A percentile compares a stretch with the other conserved stretches of the same genome.
phyloP scores from a whole-genome alignment of 1,140 invertebrate species.

The Drosophila pectinifera region DNA sequence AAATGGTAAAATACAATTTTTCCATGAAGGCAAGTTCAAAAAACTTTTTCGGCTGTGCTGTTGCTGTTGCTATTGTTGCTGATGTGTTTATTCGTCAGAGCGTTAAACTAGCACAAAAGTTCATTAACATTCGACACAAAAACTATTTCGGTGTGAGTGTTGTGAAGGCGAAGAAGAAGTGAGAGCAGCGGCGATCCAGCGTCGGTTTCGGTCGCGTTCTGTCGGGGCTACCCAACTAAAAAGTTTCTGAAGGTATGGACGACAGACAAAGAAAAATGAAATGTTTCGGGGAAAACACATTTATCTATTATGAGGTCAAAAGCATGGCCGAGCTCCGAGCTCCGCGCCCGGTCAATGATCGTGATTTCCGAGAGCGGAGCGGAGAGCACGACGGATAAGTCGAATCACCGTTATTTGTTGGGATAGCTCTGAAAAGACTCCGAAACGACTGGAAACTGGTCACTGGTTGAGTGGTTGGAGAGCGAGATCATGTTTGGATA shows the following conservation, averaged over 20 bases:
- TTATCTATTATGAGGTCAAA: constrained; percentile 66
- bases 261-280: constrained; percentile 10
- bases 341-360: constrained; percentile 66
- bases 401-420: constrained; percentile 74
- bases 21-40: constrained; percentile 64
- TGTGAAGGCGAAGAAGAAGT: constrained; percentile 31
- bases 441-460: constrained; percentile 64
- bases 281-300: constrained; percentile 36
- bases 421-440: constrained; percentile 77
- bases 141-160: constrained; percentile 68
- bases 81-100: constrained; percentile 48
- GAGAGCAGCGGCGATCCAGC: constrained; percentile 12
- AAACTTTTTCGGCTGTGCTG: constrained; percentile 63
- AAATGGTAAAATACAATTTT: constrained; percentile 44
- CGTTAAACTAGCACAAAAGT: constrained; percentile 80
- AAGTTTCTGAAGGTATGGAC: constrained; percentile 31
- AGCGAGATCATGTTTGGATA: constrained; percentile 52
- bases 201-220: constrained; percentile 4
- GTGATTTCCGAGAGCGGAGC: constrained; percentile 19
- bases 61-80: constrained; percentile 37
- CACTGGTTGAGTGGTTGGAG: constrained; percentile 5
- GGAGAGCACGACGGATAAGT: constrained; percentile 14
- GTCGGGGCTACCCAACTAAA: constrained; percentile 30
- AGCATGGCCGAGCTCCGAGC: constrained; percentile 26
- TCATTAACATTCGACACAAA: constrained; percentile 83